phyloP scores from a whole-genome alignment of 2,888 invertebrate species.

The Scaptomyza cyrtandrae region DNA sequence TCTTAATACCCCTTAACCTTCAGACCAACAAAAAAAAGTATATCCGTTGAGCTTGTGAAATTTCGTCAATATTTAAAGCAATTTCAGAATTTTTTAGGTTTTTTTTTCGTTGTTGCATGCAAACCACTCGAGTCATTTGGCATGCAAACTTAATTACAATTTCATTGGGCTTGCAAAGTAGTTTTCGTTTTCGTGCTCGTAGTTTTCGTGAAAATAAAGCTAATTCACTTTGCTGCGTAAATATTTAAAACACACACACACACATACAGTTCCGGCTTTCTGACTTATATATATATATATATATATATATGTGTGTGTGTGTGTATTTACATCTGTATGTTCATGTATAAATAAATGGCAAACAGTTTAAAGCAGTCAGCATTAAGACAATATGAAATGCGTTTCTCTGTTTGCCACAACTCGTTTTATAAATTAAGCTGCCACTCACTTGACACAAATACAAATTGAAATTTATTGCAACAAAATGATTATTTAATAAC shows the following conservation, averaged over 20 bases:
- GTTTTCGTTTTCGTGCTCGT: slow-evolving; percentile 32
- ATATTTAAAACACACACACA: slow-evolving; percentile 49
- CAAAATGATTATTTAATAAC: slow-evolving; percentile 76
- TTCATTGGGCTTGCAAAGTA: slow-evolving; percentile 60
- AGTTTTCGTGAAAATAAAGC: slow-evolving; percentile 42
- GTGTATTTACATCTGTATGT: background rate
- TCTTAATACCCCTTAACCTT: slow-evolving; percentile 2
- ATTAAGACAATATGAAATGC: slow-evolving; percentile 2
- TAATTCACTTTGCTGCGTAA: slow-evolving; percentile 57
- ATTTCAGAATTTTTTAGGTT: slow-evolving; percentile 29
- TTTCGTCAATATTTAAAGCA: slow-evolving; percentile 71
- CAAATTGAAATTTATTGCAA: slow-evolving; percentile 76
- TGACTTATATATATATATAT: background rate
- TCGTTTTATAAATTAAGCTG: slow-evolving; percentile 65
- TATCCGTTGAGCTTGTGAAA: slow-evolving; percentile 49
- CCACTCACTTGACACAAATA: slow-evolving; percentile 62
- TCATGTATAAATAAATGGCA: slow-evolving; percentile 13
- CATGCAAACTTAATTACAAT: slow-evolving; percentile 73
- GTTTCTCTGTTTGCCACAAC: slow-evolving; percentile 7
- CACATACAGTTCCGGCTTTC: slow-evolving; percentile 3
- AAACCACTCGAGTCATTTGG: slow-evolving; percentile 70
- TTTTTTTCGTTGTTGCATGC: slow-evolving; percentile 17
- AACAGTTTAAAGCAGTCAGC: slow-evolving; percentile 8
- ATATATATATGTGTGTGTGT: too few species aligned
- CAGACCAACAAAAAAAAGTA: background rate